Percentiles rank a stretch among this genome's conserved stretches.
phyloP scores from a whole-genome alignment of 2,113 vertebrate genomes.

The Megaceryle torquata region DNA sequence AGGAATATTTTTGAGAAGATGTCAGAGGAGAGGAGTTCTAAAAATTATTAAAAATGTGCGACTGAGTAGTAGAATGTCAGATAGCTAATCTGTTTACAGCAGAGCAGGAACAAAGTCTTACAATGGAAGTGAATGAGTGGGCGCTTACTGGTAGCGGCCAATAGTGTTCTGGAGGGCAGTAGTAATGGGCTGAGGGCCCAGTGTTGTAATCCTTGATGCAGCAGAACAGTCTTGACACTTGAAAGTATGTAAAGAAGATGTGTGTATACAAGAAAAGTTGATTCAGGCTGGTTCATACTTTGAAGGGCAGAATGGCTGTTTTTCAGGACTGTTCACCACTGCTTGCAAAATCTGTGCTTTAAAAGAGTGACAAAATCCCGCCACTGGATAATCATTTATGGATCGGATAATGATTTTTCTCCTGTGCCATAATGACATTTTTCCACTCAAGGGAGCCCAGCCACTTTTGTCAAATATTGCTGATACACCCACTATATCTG shows the following conservation, averaged over 20 bases:
- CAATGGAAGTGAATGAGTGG: neutral
- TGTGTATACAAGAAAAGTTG: neutral
- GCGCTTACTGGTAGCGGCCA: fast-evolving
- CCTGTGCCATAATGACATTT: constrained; percentile 77
- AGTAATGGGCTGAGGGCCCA: neutral
- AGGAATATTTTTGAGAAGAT: neutral
- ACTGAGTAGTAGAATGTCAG: neutral
- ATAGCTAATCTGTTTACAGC: neutral
- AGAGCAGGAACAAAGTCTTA: neutral
- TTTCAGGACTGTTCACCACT: neutral
- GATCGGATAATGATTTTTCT: constrained; percentile 85
- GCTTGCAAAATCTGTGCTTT: no score
- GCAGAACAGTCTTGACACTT: neutral
- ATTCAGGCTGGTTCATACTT: neutral
- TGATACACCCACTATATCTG: constrained; percentile 73
- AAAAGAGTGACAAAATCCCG: constrained; percentile 35
- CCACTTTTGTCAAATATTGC: constrained; percentile 82
- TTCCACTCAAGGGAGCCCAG: constrained; percentile 65
- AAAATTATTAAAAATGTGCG: neutral
- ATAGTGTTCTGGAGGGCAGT: neutral
- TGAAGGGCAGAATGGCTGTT: neutral
- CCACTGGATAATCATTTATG: constrained; percentile 78
- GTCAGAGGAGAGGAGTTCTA: neutral
- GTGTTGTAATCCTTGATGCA: neutral
- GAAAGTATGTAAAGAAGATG: neutral